Evolutionary conservation across 37 sponge, comb jelly and placozoan genomes (phyloP), one percentile per base, ranked within the genome.

Genomic region (Chondrosia reniformis): DNA sequence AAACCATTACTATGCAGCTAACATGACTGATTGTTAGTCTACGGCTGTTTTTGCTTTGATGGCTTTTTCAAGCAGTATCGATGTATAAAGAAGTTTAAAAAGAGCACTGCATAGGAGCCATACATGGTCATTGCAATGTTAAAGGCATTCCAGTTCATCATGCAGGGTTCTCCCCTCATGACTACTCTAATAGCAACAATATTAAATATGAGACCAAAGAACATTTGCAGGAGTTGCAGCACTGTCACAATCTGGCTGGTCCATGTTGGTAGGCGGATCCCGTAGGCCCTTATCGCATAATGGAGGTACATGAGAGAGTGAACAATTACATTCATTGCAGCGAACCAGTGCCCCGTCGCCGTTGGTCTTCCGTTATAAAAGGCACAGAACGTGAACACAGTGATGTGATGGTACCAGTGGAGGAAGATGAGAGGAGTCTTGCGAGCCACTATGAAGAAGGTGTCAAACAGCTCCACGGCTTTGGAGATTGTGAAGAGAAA

Each of bases 151-250:
- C 40, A 17, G 43, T 72, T 46, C 75, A 59, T 37, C 7, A 27
- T 55, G 63, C 85, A 80, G 28, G 42, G 31, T 28, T 45, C 65
- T 33, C 54, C 78, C 8, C 31, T 22, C 13, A 25, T 13, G 52
- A 46, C 36, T 13, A 39, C 15, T 13, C 33, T 12, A 32, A 44
- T 32, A 21, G 52, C 75, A 33, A 79, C 46, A 46, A 80, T 41
- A 2, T 45, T 32, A 0, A 54, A 34, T n/a, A 56, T 45, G 17
- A 88, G 42, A 8, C 88, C 93, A 1, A 82, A 73, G 36, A 88
- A 30, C 80, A 92, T 89, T 63, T 92, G 93, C 5, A 45, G 2
- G 42, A 92, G 56, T 76, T 92, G 93, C 7, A 92, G 76, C 31
- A 78, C 61, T 7, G 93, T 92, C 46, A 92, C 79, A 0, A 36